Evolutionary conservation across 2,113 vertebrate species (phyloP).

Genomic region (Perca flavescens): DNA sequence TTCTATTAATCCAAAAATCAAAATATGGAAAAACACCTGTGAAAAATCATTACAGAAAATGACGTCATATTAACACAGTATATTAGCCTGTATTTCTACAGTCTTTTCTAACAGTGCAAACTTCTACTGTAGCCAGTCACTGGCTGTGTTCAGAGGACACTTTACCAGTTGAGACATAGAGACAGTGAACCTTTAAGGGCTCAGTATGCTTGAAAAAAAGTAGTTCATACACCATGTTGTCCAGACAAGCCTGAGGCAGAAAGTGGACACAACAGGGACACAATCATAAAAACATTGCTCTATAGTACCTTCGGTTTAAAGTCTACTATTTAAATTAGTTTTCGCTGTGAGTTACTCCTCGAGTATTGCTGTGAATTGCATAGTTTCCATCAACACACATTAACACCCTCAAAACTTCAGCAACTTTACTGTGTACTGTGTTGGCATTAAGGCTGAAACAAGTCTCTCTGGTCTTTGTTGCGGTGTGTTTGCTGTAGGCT

Average conservation of each 20-base stretch:
- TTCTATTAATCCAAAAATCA: no score
- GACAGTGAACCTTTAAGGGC: not conserved
- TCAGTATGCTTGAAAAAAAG: not conserved
- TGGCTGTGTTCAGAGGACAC: no score
- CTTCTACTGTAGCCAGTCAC: no score
- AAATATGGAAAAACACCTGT: no score
- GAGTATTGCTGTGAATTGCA: not conserved
- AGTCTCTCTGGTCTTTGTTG: not conserved
- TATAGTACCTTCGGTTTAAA: not conserved
- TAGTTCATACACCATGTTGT: not conserved
- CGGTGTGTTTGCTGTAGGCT: conserved; percentile 13
- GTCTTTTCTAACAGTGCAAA: no score
- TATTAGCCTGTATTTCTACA: no score
- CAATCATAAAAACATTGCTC: not conserved
- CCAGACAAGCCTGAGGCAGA: not conserved
- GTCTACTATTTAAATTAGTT: not conserved
- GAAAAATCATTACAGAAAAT: no score
- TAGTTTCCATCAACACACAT: not conserved
- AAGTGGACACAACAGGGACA: not conserved
- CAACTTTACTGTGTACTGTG: not conserved
- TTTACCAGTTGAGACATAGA: no score
- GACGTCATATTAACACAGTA: no score
- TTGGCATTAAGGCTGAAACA: not conserved
- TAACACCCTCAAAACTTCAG: not conserved
- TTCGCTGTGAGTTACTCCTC: not conserved